phyloP scores from a whole-genome alignment of 2,888 invertebrate genomes.

The Hyposoter didymator region DNA sequence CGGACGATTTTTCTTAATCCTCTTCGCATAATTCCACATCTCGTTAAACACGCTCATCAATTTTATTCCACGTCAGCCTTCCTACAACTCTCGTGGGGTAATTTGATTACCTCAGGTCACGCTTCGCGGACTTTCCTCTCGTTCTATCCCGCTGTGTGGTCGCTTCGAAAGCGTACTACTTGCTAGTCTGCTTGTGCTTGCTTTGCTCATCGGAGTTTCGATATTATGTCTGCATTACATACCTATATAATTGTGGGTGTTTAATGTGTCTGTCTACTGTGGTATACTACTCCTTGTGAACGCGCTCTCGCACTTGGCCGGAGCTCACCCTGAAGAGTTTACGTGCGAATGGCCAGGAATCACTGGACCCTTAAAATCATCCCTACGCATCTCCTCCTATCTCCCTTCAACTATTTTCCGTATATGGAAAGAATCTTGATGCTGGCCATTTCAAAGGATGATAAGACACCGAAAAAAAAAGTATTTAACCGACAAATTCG shows the following conservation, averaged over 20 bases:
- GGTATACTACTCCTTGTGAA: constrained; percentile 25
- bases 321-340: constrained; percentile 47
- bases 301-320: constrained; percentile 47
- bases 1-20: constrained; percentile 68
- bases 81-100: constrained; percentile 67
- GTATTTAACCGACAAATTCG: background rate
- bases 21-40: constrained; percentile 73
- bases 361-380: constrained; percentile 40
- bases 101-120: constrained; percentile 72
- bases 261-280: constrained; percentile 15
- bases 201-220: constrained; percentile 64
- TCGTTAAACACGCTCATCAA: constrained; percentile 76
- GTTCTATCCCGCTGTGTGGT: constrained; percentile 38
- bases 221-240: constrained; percentile 19
- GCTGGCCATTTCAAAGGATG: background rate
- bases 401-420: constrained; percentile 33
- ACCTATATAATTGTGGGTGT: constrained; percentile 9
- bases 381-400: constrained; percentile 9
- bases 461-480: constrained; percentile 33
- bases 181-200: constrained; percentile 52
- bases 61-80: constrained; percentile 74
- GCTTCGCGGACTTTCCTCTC: constrained; percentile 67
- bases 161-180: constrained; percentile 35
- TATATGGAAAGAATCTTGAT: background rate
- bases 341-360: constrained; percentile 34